Evolutionary conservation across 2,888 invertebrate genomes (phyloP), one percentile per base, ranked within the genome.

Genomic region (Phasia obesa): DNA sequence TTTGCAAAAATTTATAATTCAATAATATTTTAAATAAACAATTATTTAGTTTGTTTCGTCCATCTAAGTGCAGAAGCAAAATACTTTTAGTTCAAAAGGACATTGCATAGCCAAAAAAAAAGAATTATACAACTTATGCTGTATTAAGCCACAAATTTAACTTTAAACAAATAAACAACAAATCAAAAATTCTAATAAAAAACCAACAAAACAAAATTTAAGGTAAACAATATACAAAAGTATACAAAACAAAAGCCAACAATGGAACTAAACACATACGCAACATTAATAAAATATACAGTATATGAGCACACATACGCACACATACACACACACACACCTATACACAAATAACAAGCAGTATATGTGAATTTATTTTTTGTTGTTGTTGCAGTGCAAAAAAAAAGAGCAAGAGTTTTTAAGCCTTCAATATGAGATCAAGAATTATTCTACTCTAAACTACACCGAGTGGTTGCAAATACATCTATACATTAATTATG

Each of bases 91-190:
- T 55, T 64, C 15, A 38, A 67, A 71, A 74, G 23, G n/a, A n/a
- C n/a, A n/a, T n/a, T 42, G 23, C 15, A 35, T 15, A 31, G 51
- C 42, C 42, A 65, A 79, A 47, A 69, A 75, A 27, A 21, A 4
- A 47, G 13, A 35, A n/a, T 15, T 3, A 4, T 31, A 4, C 9
- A 7, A 9, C 5, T 35, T 17, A 38, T 75, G 47, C 35, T 21
- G 4, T 44, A 82, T 82, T 78, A 82, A 82, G 82, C 82, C 78
- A 78, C 78, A 82, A 82, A 78, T 78, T 82, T 74, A 78, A 70
- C 74, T 82, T 74, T 74, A 78, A 78, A 78, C 69, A 82, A 82
- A 82, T 78, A 76, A 51, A 78, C 53, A 78, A 78, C 82, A 78
- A 82, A 82, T 82, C 82, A 78, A 74, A 82, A 78, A 75, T 82